Conservation (phyloP, 2,113 vertebrate genomes). For the Dicerorhinus sumatrensis region DNA sequence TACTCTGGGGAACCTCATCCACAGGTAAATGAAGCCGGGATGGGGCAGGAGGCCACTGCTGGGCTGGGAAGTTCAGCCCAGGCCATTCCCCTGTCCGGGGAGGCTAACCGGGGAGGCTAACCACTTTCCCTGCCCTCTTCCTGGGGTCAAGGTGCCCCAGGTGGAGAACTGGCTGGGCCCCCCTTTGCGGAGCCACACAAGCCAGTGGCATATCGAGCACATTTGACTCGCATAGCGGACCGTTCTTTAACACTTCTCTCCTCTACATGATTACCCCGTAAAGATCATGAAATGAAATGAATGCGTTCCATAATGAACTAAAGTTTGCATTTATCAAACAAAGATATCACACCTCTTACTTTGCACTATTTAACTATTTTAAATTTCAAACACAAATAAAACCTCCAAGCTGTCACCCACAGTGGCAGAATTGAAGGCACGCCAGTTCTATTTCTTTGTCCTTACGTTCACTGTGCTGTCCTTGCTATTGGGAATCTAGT, state of each 20-base stretch:
- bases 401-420: background rate
- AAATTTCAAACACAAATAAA: background rate
- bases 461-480: background rate
- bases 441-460: background rate
- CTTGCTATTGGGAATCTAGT: background rate
- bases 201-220: background rate
- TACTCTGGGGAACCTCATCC: background rate
- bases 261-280: background rate
- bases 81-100: background rate
- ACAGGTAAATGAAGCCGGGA: background rate
- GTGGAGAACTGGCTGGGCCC: background rate
- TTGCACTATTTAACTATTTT: background rate
- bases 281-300: background rate
- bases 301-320: background rate
- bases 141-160: background rate
- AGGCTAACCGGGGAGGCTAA: background rate
- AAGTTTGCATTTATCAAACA: slow-evolving; percentile 14
- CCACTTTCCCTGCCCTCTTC: background rate
- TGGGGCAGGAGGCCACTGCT: too few species aligned
- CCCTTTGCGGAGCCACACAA: background rate
- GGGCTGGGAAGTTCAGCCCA: background rate
- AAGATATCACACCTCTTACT: background rate
- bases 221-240: background rate
- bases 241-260: background rate
- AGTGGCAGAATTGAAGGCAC: background rate